Percentiles rank a stretch among this genome's conserved stretches.
phyloP scores from a whole-genome alignment of 2,888 invertebrate genomes.

The Xanthia icteritia region DNA sequence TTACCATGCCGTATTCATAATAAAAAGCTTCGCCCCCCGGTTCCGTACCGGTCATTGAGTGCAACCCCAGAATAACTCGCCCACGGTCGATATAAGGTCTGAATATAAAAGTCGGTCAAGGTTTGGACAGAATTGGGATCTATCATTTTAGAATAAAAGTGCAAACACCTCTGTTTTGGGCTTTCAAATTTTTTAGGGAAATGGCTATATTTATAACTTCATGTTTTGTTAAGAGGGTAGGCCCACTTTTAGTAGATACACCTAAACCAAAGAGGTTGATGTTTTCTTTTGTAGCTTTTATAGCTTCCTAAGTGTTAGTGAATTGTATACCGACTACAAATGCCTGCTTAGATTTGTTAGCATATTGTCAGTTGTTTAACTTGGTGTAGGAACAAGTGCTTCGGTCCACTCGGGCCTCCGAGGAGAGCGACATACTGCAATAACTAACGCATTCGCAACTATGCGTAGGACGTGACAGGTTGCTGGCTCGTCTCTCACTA shows the following conservation, averaged over 20 bases:
- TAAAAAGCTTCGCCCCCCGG: constrained; percentile 53
- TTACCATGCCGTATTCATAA: constrained; percentile 55
- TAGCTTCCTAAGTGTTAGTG: not conserved
- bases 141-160: constrained; percentile 55
- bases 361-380: constrained; percentile 41
- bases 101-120: constrained; percentile 59
- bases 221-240: constrained; percentile 53
- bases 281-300: constrained; percentile 22
- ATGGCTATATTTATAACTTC: constrained; percentile 29
- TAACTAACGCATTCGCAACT: constrained; percentile 57
- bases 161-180: constrained; percentile 44
- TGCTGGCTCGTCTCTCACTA: constrained; percentile 60
- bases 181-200: constrained; percentile 23
- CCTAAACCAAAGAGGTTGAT: constrained; percentile 13
- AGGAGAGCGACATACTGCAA: constrained; percentile 37
- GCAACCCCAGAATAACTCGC: constrained; percentile 60
- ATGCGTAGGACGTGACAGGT: constrained; percentile 65
- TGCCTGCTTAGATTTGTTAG: constrained; percentile 45
- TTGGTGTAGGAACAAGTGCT: constrained; percentile 56
- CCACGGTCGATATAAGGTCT: constrained; percentile 58
- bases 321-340: constrained; percentile 8
- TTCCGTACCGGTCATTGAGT: constrained; percentile 57
- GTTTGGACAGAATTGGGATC: constrained; percentile 59
- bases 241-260: not conserved
- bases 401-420: constrained; percentile 8